Conservation (phyloP, 2,113 vertebrate genomes). For the Muscicapa adusta region DNA sequence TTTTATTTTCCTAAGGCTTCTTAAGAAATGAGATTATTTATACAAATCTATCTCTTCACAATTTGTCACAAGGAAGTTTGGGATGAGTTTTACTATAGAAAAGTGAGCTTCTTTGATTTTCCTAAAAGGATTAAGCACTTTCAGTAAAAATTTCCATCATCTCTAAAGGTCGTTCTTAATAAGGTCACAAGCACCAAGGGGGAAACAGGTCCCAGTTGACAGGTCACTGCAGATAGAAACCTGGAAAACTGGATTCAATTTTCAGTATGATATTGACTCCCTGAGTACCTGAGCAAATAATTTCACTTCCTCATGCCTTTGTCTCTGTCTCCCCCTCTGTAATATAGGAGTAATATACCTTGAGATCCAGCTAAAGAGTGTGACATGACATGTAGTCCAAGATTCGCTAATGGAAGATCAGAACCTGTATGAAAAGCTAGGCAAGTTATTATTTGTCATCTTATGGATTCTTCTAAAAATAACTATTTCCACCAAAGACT, state of each 20-base stretch:
- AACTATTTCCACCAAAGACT: neutral
- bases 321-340: neutral
- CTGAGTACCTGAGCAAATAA: neutral
- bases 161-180: neutral
- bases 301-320: neutral
- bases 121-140: neutral
- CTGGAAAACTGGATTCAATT: constrained; percentile 19
- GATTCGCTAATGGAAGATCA: neutral
- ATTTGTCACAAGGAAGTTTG: neutral
- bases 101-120: neutral
- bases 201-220: neutral
- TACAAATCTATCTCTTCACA: neutral
- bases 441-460: neutral
- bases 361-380: neutral
- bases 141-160: neutral
- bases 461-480: neutral
- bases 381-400: neutral
- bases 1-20: neutral
- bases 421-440: neutral
- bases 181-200: neutral
- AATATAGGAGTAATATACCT: neutral
- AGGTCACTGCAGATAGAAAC: neutral
- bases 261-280: neutral
- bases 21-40: neutral
- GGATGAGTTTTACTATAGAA: neutral